Evolutionary conservation across 2,797 vertebrate genomes (phyloP).

Genomic region (Acomys russatus): DNA sequence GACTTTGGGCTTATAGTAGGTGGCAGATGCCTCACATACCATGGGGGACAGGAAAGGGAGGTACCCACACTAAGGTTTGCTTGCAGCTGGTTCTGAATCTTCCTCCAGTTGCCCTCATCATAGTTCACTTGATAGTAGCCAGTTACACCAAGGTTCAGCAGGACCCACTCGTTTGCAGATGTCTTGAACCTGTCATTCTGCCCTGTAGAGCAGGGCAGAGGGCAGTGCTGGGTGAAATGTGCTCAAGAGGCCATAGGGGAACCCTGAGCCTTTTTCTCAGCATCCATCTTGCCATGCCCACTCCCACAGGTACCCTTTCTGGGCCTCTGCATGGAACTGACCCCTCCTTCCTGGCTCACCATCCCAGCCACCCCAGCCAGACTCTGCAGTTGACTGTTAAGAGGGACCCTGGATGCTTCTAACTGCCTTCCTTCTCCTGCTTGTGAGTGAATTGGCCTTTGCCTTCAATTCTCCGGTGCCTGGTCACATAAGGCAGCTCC

Average conservation of each 20-base stretch:
- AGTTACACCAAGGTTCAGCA: slow-evolving; percentile 93
- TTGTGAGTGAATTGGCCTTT: background rate
- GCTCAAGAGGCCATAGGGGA: background rate
- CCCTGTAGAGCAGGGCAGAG: background rate
- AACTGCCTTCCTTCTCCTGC: background rate
- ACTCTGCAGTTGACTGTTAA: background rate
- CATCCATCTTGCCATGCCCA: background rate
- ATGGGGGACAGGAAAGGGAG: accelerated
- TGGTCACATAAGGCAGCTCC: background rate
- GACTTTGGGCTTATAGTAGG: background rate
- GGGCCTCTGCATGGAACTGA: background rate
- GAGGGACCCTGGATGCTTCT: background rate
- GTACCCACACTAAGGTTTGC: slow-evolving; percentile 85
- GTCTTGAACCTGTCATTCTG: slow-evolving; percentile 61
- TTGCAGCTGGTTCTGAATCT: slow-evolving; percentile 90
- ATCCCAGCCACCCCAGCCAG: background rate
- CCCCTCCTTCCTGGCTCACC: background rate
- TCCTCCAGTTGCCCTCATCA: slow-evolving; percentile 93
- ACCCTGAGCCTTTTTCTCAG: background rate
- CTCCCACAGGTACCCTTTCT: background rate
- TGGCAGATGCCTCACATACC: background rate
- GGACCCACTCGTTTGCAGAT: slow-evolving; percentile 88
- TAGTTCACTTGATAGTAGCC: slow-evolving; percentile 99
- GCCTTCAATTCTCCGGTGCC: background rate
- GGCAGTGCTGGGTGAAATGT: background rate